Conservation (phyloP, 1,140 invertebrate species). For the Camponotus vicinus region DNA sequence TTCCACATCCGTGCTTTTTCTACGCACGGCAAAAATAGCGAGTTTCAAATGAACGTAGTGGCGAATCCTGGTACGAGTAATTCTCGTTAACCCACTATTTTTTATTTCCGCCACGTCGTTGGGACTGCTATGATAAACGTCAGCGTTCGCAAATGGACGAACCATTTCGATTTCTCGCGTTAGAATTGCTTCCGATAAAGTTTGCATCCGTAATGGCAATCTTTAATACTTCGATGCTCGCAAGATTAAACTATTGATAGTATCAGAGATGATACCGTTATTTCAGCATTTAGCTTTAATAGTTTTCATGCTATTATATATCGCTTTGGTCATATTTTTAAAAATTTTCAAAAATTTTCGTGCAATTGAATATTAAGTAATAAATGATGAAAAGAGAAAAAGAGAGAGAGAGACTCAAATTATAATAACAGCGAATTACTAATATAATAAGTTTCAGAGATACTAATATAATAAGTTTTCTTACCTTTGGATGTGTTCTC, state of each 20-base stretch:
- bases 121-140: conserved; percentile 57
- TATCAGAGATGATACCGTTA: background rate
- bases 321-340: background rate
- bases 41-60: conserved; percentile 52
- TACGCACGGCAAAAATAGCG: conserved; percentile 44
- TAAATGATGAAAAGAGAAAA: background rate
- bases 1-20: conserved; percentile 56
- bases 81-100: conserved; percentile 59
- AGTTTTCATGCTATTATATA: background rate
- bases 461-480: conserved; percentile 74
- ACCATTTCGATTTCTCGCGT: conserved; percentile 35
- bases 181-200: conserved; percentile 25
- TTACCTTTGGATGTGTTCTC: conserved; percentile 99
- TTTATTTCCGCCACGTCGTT: conserved; percentile 13
- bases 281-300: background rate
- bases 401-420: background rate
- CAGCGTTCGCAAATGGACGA: conserved; percentile 32
- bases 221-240: background rate
- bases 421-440: background rate
- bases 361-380: background rate
- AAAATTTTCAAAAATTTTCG: background rate
- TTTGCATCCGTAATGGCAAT: conserved; percentile 25
- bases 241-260: conserved; percentile 2
- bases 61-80: conserved; percentile 48
- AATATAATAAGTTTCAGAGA: background rate